A percentile compares a stretch with the other conserved stretches of the same genome.
Evolutionary conservation across 2,888 invertebrate species (phyloP).

Genomic region (Masnerella sp.): DNA sequence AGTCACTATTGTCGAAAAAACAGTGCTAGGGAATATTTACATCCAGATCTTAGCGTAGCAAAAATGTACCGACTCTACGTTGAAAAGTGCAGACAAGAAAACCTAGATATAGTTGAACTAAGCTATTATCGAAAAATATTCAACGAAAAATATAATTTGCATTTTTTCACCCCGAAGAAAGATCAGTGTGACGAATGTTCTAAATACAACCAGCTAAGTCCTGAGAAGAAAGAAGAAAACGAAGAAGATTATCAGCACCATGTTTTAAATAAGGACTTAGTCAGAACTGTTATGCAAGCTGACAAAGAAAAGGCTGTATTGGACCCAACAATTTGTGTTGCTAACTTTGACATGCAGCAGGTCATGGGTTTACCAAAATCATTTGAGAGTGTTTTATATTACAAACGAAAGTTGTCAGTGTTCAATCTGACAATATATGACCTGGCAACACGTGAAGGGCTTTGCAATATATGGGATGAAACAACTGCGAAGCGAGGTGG

Average conservation of each 20-base stretch:
- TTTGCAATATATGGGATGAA: conserved; percentile 16
- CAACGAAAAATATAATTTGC: conserved; percentile 24
- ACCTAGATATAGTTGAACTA: neutral
- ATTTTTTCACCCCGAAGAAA: conserved; percentile 39
- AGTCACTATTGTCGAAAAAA: conserved; percentile 1
- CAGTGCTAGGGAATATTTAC: neutral
- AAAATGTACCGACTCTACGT: neutral
- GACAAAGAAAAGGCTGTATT: conserved; percentile 1
- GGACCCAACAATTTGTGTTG: neutral
- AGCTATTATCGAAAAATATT: neutral
- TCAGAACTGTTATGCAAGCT: conserved; percentile 1
- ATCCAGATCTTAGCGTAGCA: neutral
- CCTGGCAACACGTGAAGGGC: neutral
- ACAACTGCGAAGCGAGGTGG: conserved; percentile 6
- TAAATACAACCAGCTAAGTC: neutral
- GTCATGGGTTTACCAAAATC: neutral
- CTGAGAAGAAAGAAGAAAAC: neutral
- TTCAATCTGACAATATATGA: conserved; percentile 9
- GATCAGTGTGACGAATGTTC: conserved; percentile 39
- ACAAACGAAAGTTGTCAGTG: conserved; percentile 8
- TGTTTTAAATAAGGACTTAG: conserved; percentile 2
- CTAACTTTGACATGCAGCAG: conserved; percentile 5
- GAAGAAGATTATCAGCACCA: neutral
- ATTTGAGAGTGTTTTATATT: neutral
- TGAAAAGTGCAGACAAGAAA: no score